Base-by-base conservation (phyloP, 2,888 invertebrate species). In the Melanostoma scalare region DNA sequence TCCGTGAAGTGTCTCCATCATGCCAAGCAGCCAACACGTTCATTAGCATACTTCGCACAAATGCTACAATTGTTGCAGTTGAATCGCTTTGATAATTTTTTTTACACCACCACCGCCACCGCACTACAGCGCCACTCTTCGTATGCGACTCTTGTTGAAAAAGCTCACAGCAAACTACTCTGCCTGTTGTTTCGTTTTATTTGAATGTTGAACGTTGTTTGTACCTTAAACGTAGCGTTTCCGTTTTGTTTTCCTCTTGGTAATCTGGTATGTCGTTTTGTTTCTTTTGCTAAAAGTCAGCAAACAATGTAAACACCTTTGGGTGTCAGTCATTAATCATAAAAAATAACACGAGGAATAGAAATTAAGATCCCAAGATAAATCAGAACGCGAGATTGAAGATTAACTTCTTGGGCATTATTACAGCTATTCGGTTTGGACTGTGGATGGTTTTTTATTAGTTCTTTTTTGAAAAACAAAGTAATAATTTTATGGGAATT, bases 11-110 rank as follows among this genome's bases (percentile, higher is more conserved):
- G 82, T 82, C 78, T 73, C 20, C 20, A 20, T 20, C 82, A 74
- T 73, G 65, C 55, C 50, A 68, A 55, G 5, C 20, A 36, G 31
- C 58, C 61, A 6, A 33, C 56, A 67, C 6, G 40, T 60, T 77
- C 53, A 77, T 82, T 82, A 82, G 82, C 82, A 82, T 82, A 74
- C 77, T 78, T 82, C 36, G 73, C 78, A 78, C 73, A 73, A 77
- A 76, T 81, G 81, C 68, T 73, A 48, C 69, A 71, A 75, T 71
- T 81, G 76, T 58, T 74, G 68, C 52, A 50, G 67, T 78, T 55
- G 61, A 44, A 44, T 55, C 3, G 44, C 9, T 31, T 63, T 68
- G 50, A 61, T 68, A 20, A 55, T 44, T 75, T 67, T 50, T 52
- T 20, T 60, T 60, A 31, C 38, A 46, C 44, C 52, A 44, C 20